These are phyloP conservation scores for Heliornis fulica DNA, from an alignment of 2,113 vertebrate species.

Conservation along the genomic window DNA sequence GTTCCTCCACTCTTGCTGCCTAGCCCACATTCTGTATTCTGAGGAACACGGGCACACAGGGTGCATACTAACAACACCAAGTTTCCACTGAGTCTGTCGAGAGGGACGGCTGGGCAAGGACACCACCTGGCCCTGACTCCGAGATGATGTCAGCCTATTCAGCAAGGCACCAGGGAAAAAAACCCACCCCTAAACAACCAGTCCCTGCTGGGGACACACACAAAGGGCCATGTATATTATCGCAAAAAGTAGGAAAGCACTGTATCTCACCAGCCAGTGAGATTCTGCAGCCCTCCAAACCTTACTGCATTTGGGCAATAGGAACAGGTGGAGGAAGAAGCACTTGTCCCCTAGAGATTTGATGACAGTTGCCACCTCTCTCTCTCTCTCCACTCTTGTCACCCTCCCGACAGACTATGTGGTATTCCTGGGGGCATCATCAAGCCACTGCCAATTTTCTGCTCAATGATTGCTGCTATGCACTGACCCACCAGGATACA, in stretches of 20 bases:
- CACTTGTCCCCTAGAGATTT: not conserved
- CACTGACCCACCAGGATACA: not conserved
- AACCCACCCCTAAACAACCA: no score
- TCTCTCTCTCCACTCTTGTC: not conserved
- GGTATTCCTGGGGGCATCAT: not conserved
- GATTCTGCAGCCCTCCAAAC: not conserved
- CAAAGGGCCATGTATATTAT: not conserved
- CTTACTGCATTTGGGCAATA: not conserved
- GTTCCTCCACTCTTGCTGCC: constrained; percentile 33
- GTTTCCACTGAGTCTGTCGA: not conserved
- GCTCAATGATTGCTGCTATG: accelerated
- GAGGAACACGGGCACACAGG: not conserved
- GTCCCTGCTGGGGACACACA: not conserved
- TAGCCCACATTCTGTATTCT: constrained; percentile 1
- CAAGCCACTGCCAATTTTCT: not conserved
- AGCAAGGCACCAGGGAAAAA: not conserved
- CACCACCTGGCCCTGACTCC: not conserved
- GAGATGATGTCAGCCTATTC: not conserved
- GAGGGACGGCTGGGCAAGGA: not conserved
- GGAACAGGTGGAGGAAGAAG: not conserved
- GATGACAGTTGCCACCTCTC: not conserved
- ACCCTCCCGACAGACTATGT: not conserved
- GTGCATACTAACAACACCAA: constrained; percentile 29
- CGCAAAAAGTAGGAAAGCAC: not conserved
- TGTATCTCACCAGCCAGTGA: not conserved